Evolutionary conservation across 2,888 invertebrate genomes (phyloP), one percentile per base, ranked within the genome.

Genomic region (Anthoptus insignis): DNA sequence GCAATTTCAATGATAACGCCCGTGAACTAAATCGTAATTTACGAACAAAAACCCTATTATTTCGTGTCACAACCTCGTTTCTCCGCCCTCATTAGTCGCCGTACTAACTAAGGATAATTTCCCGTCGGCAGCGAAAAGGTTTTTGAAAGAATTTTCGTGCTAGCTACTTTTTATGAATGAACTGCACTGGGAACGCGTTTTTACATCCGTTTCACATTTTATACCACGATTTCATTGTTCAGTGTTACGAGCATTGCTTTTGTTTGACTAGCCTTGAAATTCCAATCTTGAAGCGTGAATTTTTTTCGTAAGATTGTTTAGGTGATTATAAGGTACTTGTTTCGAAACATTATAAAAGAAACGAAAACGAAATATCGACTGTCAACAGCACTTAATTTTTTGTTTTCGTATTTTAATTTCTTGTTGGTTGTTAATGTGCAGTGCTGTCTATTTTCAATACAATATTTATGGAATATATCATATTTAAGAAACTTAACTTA

Each of bases 231-330:
- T 39, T 49, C 49, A 56, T 64, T 64, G 63, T 64, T 57, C 11
- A 59, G 50, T 49, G 27, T 56, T 49, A 49, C 14, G 27, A 63
- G 52, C 42, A 7, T 3, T 19, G 37, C 34, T 56, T 63, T 63
- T 63, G 63, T 56, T 49, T 27, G 14, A 14, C 27, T 49, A 56
- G 49, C 63, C 63, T 63, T 63, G 56, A 49, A 63, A 39, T 37
- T 63, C 24, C 49, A 58, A 59, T 24, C 24, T 24, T 47, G 24
- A 47, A 19, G 42, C 24, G 34, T 32, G 34, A 22, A 49, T 13
- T 34, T 42, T 14, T 49, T 49, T 59, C 21, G n/a, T 27, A 39
- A 16, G n/a, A n/a, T n/a, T n/a, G n/a, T n/a, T n/a, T n/a, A n/a
- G n/a, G n/a, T n/a, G n/a, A n/a, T n/a, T n/a, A n/a, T n/a, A n/a